These are phyloP conservation scores for Ophonus ardosiacus DNA, from an alignment of 2,888 invertebrate species.

Conservation along the genomic window DNA sequence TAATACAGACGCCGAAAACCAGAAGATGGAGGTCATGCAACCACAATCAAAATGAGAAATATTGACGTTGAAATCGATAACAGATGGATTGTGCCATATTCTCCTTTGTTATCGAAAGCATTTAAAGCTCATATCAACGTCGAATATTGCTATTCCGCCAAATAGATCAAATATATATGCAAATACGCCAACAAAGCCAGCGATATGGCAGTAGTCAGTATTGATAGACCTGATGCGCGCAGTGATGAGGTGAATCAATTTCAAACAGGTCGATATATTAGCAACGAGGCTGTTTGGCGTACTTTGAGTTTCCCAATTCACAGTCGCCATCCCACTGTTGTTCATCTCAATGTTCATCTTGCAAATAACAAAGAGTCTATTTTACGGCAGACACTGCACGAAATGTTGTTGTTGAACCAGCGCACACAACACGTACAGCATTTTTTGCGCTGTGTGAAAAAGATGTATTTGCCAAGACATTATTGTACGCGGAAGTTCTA, in stretches of 20 bases:
- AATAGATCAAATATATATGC: constrained; percentile 73
- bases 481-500: constrained; percentile 66
- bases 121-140: constrained; percentile 71
- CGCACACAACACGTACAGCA: constrained; percentile 65
- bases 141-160: constrained; percentile 72
- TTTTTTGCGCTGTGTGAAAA: constrained; percentile 65
- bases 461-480: constrained; percentile 66
- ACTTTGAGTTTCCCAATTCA: constrained; percentile 66
- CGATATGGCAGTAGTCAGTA: constrained; percentile 66
- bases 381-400: constrained; percentile 66
- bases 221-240: background rate
- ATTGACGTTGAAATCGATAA: constrained; percentile 69
- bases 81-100: constrained; percentile 72
- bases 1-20: constrained; percentile 65
- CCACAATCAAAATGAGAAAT: background rate
- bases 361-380: constrained; percentile 67
- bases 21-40: constrained; percentile 12
- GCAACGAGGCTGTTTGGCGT: constrained; percentile 69
- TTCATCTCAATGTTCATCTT: constrained; percentile 67
- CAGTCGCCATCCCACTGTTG: constrained; percentile 69
- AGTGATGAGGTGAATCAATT: constrained; percentile 67
- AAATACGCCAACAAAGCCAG: constrained; percentile 69
- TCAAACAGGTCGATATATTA: constrained; percentile 69
- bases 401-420: constrained; percentile 62
- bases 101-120: constrained; percentile 68